Percentiles rank a stretch among this genome's conserved stretches.
Conservation (phyloP, 2,113 vertebrate genomes). For the Suricata suricatta region DNA sequence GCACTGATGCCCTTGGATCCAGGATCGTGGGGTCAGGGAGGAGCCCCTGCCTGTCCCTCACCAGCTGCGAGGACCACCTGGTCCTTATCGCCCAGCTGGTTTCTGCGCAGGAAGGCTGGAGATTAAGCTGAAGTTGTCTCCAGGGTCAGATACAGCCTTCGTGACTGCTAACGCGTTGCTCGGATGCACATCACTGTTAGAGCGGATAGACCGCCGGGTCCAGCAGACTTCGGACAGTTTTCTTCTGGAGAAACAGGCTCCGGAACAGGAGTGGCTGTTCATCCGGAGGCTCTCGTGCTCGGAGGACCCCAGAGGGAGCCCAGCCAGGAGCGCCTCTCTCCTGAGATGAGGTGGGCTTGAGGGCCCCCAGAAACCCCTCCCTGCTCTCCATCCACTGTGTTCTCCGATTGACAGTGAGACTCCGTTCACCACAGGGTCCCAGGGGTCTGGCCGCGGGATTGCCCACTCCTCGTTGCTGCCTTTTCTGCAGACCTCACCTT, state of each 20-base stretch:
- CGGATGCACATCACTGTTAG: background rate
- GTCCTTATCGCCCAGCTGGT: background rate
- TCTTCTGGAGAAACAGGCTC: background rate
- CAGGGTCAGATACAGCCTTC: background rate
- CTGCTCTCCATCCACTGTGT: background rate
- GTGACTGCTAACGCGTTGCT: background rate
- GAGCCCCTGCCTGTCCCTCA: no score
- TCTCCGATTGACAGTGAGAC: background rate
- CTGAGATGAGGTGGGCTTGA: background rate
- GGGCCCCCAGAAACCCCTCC: background rate
- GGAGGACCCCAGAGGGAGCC: background rate
- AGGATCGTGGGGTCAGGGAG: no score
- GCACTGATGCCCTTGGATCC: background rate
- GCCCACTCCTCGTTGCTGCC: background rate
- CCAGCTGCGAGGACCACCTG: rapidly evolving
- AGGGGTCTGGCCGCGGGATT: rapidly evolving
- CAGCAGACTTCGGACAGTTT: background rate
- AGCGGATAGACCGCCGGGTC: background rate
- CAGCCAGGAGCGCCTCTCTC: background rate
- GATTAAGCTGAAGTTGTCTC: background rate
- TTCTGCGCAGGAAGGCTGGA: background rate
- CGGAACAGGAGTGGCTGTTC: background rate
- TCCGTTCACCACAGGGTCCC: background rate
- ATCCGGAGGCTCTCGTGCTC: background rate
- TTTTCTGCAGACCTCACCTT: background rate